A percentile compares a stretch with the other conserved stretches of the same genome.
Conservation (phyloP, 1,140 invertebrate genomes). For the Hyles euphorbiae region DNA sequence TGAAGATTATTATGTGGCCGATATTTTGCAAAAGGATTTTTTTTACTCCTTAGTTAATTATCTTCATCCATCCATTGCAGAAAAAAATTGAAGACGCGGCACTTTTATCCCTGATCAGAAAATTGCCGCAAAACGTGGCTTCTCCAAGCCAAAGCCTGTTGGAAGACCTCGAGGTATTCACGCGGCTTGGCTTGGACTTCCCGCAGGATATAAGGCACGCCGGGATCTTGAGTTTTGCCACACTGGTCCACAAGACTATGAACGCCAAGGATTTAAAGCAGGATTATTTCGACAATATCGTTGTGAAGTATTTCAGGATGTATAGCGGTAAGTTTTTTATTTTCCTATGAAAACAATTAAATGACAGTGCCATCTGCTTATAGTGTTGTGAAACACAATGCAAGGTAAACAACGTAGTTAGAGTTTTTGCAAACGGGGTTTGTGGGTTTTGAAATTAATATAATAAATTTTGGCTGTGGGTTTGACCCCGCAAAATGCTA, state of each 20-base stretch:
- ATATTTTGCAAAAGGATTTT: neutral
- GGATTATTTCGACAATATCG: constrained; percentile 82
- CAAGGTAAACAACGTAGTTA: too few species aligned
- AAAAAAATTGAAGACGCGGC: constrained; percentile 57
- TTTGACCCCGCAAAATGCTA: too few species aligned
- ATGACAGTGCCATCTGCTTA: too few species aligned
- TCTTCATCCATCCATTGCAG: constrained; percentile 21
- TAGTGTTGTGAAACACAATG: too few species aligned
- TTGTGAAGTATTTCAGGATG: constrained; percentile 81
- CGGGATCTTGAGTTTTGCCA: constrained; percentile 82
- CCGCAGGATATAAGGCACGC: constrained; percentile 78
- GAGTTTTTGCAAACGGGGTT: too few species aligned
- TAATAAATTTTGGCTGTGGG: too few species aligned
- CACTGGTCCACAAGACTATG: constrained; percentile 81
- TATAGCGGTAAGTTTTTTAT: constrained; percentile 62
- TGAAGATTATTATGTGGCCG: too few species aligned
- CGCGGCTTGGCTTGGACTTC: constrained; percentile 54
- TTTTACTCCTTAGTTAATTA: constrained; percentile 3
- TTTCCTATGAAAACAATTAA: neutral
- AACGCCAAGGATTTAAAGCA: constrained; percentile 70
- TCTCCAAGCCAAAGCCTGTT: constrained; percentile 61
- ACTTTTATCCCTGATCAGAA: constrained; percentile 54
- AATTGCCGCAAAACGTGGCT: constrained; percentile 64
- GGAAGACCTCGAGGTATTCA: constrained; percentile 58
- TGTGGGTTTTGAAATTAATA: too few species aligned